Percentiles rank a stretch among this genome's conserved stretches.
Conservation (phyloP, 2,113 vertebrate species). For the Laticauda laticaudata region DNA sequence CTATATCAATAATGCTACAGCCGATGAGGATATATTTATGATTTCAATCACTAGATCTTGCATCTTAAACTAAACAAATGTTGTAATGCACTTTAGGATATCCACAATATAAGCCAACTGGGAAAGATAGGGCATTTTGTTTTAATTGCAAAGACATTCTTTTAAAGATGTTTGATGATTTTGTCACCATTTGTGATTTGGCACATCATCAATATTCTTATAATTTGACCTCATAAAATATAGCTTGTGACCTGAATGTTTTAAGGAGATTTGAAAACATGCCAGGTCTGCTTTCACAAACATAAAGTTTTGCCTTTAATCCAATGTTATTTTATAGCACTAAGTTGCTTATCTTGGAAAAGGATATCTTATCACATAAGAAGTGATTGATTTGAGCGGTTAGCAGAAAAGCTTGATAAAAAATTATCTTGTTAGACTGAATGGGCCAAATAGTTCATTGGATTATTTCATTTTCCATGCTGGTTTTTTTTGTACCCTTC, state of each 20-base stretch:
- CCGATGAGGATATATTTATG: constrained; percentile 62
- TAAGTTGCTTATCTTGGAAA: constrained; percentile 13
- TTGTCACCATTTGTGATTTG: constrained; percentile 92
- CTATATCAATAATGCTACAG: constrained; percentile 49
- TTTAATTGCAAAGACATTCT: constrained; percentile 77
- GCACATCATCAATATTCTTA: constrained; percentile 79
- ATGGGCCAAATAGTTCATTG: background rate
- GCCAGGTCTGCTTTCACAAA: constrained; percentile 23
- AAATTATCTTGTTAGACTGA: background rate
- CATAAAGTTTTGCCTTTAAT: constrained; percentile 43
- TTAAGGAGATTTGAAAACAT: constrained; percentile 52
- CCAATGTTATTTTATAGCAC: constrained; percentile 3
- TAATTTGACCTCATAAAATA: constrained; percentile 84
- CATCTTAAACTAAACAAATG: constrained; percentile 67
- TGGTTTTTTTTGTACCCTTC: background rate
- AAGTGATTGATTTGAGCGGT: background rate
- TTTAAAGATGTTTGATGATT: constrained; percentile 88
- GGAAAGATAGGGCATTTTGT: constrained; percentile 56
- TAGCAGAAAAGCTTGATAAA: background rate
- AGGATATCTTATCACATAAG: background rate
- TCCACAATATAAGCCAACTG: constrained; percentile 90
- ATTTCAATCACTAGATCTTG: constrained; percentile 68
- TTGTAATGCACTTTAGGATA: constrained; percentile 86
- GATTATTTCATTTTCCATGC: background rate
- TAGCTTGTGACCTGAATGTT: constrained; percentile 64